phyloP scores from a whole-genome alignment of 2,888 invertebrate species.

The Noctua pronuba region DNA sequence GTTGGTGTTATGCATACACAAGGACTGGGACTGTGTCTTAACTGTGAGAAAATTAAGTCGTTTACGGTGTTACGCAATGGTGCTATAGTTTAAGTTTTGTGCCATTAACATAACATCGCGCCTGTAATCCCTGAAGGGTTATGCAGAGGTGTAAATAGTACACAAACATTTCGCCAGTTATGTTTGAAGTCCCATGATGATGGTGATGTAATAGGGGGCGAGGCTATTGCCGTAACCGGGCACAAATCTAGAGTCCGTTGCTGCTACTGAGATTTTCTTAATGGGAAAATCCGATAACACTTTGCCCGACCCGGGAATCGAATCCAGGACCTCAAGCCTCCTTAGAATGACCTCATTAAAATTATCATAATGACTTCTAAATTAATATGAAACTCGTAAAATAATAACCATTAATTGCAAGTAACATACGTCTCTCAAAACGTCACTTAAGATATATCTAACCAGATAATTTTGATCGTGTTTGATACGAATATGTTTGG shows the following conservation, averaged over 20 bases:
- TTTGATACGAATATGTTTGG: not conserved
- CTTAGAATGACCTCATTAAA: no score
- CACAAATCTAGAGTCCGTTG: not conserved
- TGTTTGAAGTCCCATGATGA: not conserved
- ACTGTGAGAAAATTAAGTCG: not conserved
- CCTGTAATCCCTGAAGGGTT: not conserved
- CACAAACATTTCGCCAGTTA: not conserved
- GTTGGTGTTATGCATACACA: not conserved
- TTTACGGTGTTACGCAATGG: not conserved
- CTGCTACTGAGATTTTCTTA: no score
- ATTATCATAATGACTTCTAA: not conserved
- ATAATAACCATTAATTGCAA: not conserved
- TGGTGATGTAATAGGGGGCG: not conserved
- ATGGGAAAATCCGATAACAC: no score
- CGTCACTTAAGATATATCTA: not conserved
- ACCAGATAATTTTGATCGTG: not conserved
- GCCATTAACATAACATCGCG: not conserved
- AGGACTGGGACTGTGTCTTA: not conserved
- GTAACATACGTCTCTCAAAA: not conserved
- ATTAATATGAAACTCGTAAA: not conserved
- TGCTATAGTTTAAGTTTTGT: not conserved
- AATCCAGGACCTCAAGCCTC: no score
- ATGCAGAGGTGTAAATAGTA: not conserved
- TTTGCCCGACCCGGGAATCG: no score
- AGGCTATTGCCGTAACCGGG: not conserved